These are phyloP conservation scores for Paedocypris micromegethes DNA, from an alignment of 2,797 vertebrate genomes.

Conservation along the genomic window DNA sequence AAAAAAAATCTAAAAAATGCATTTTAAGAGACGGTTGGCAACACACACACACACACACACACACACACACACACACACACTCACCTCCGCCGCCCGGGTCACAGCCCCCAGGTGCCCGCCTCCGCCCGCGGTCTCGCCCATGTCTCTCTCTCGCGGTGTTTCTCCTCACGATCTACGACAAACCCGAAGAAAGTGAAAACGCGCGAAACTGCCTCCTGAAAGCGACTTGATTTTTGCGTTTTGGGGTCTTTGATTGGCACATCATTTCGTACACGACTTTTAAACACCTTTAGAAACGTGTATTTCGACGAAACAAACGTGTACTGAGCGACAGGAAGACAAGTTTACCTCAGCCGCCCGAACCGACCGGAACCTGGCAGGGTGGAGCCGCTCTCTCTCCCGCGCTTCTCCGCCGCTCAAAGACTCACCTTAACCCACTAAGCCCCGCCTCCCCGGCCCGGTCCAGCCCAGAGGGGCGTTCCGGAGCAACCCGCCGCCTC, in stretches of 20 bases:
- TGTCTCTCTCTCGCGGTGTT: constrained; percentile 39
- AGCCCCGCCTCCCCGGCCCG: constrained; percentile 23
- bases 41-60: background rate
- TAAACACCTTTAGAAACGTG: background rate
- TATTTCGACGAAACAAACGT: background rate
- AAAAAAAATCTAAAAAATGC: too few relatives aligned
- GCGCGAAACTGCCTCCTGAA: too few relatives aligned
- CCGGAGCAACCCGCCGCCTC: constrained; percentile 9
- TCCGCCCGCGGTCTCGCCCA: constrained; percentile 60
- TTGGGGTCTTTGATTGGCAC: too few relatives aligned
- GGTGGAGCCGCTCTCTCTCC: background rate
- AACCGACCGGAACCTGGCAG: constrained; percentile 4
- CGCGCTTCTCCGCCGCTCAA: background rate
- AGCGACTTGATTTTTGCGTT: too few relatives aligned
- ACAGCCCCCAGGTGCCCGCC: constrained; percentile 55
- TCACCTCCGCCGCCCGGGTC: constrained; percentile 73
- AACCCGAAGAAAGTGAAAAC: background rate
- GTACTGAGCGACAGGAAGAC: background rate
- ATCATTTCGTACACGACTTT: background rate
- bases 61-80: background rate
- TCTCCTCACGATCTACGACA: background rate
- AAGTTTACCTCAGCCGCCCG: too few relatives aligned
- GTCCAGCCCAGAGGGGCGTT: background rate
- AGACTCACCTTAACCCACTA: constrained; percentile 32
- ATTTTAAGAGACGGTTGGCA: too few relatives aligned